Evolutionary conservation across 2,888 invertebrate species (phyloP).

Genomic region (Brachypalpus laphriformis): DNA sequence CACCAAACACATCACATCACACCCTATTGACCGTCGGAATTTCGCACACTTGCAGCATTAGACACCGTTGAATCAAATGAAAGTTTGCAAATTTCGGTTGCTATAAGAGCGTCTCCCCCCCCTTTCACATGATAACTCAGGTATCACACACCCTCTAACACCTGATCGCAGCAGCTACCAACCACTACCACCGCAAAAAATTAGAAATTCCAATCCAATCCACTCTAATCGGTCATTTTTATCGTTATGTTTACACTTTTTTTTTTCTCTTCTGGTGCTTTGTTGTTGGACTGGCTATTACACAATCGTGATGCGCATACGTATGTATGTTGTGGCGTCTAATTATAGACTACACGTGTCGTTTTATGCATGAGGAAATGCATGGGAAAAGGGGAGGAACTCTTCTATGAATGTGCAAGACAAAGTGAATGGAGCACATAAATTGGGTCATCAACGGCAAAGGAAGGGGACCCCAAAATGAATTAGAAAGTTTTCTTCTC

Average conservation of each 20-base stretch:
- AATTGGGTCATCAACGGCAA: conserved; percentile 45
- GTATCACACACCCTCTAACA: conserved; percentile 25
- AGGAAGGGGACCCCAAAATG: background rate
- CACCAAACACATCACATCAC: background rate
- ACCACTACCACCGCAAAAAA: background rate
- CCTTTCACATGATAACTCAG: background rate
- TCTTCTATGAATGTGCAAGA: conserved; percentile 17
- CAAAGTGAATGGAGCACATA: conserved; percentile 50
- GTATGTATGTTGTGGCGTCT: conserved; percentile 28
- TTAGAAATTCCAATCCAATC: conserved; percentile 18
- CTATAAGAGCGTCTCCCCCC: background rate
- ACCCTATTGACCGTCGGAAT: background rate
- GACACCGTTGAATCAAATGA: background rate
- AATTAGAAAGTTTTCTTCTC: conserved; percentile 61
- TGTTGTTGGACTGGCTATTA: conserved; percentile 5
- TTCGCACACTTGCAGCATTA: conserved; percentile 15
- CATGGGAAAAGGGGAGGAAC: conserved; percentile 15
- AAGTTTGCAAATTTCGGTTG: conserved; percentile 32
- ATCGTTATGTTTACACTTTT: conserved; percentile 43
- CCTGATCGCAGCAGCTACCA: conserved; percentile 20
- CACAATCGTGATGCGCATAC: conserved; percentile 38
- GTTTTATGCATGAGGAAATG: conserved; percentile 3
- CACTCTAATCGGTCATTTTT: conserved; percentile 43
- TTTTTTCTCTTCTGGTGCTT: background rate
- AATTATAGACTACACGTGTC: conserved; percentile 60